phyloP scores from a whole-genome alignment of 2,113 vertebrate genomes.

The Sigmodon hispidus region DNA sequence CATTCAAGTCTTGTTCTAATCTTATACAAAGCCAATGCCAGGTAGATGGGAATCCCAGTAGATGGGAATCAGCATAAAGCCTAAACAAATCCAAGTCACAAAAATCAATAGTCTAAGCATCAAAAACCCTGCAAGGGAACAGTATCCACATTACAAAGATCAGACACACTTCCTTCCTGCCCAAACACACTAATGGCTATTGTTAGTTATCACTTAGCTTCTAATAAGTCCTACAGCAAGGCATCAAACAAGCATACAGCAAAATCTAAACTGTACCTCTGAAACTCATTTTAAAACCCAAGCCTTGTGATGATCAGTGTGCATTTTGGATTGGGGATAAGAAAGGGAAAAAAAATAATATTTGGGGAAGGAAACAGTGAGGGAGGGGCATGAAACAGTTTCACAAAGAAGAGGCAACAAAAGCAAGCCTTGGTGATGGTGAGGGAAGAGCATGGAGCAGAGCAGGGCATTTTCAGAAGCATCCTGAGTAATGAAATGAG shows the following conservation, averaged over 20 bases:
- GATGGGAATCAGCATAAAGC: not conserved
- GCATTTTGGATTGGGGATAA: not conserved
- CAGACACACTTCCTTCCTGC: not conserved
- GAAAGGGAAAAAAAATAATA: not conserved
- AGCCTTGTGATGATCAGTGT: not conserved
- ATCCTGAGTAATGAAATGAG: not conserved
- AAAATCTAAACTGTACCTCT: not conserved
- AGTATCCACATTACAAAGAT: not conserved
- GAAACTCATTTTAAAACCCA: conserved; percentile 21
- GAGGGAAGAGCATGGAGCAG: not conserved
- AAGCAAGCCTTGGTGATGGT: not conserved
- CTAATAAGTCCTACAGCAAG: not conserved
- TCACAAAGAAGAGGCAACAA: not conserved
- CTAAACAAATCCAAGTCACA: conserved; percentile 35
- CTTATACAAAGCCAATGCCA: not conserved
- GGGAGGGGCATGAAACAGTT: not conserved
- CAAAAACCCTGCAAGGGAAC: not conserved
- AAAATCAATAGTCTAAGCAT: not conserved
- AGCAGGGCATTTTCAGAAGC: not conserved
- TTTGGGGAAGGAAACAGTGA: not conserved
- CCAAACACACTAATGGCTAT: not conserved
- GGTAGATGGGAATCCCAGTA: no score
- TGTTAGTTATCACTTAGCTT: not conserved
- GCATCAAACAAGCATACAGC: not conserved
- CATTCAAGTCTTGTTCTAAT: not conserved